Conservation (phyloP, 1,140 invertebrate genomes). For the Palaemon carinicauda region DNA sequence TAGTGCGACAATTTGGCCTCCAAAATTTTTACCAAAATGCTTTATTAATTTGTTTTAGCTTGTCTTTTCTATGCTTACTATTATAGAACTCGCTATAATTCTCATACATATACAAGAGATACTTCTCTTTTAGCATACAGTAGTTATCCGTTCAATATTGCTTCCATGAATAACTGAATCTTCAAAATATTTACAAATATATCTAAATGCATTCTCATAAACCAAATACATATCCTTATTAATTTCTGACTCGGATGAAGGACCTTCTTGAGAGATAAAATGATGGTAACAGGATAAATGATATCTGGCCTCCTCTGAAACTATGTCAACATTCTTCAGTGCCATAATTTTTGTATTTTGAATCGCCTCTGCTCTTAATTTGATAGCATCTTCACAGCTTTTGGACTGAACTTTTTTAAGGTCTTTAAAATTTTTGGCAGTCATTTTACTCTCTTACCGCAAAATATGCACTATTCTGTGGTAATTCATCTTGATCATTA, state of each 20-base stretch:
- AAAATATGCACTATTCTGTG: not conserved
- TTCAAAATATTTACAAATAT: conserved; percentile 9
- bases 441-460: not conserved
- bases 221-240: not conserved
- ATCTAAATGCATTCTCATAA: conserved; percentile 1
- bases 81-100: too few species aligned
- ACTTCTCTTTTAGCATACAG: not conserved
- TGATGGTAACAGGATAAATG: not conserved
- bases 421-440: too few species aligned
- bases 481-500: not conserved
- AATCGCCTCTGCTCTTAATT: not conserved
- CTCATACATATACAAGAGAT: not conserved
- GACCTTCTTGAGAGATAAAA: not conserved
- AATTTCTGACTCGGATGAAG: not conserved
- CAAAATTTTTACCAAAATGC: not conserved
- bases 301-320: too few species aligned
- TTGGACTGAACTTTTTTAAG: too few species aligned
- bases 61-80: too few species aligned
- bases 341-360: not conserved
- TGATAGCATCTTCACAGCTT: not conserved
- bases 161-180: not conserved
- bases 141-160: not conserved
- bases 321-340: not conserved
- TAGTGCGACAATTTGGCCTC: not conserved
- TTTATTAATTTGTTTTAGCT: not conserved